phyloP scores from a whole-genome alignment of 2,113 vertebrate genomes.

The Numenius arquata region DNA sequence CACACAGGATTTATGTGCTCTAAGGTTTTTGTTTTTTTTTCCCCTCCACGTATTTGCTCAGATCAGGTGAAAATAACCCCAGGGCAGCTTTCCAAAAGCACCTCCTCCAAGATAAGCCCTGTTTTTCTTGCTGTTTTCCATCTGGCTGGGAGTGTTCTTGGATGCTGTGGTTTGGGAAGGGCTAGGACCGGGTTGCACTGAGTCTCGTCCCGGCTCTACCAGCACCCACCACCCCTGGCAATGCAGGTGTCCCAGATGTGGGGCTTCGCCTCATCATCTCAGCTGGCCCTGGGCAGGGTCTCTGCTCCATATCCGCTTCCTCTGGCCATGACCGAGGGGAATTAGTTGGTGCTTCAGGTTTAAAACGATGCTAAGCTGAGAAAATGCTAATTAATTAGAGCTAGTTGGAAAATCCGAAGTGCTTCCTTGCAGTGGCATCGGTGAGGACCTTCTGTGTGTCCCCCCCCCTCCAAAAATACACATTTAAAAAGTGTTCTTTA shows the following conservation, averaged over 20 bases:
- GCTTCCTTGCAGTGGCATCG: neutral
- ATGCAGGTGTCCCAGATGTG: rapidly evolving
- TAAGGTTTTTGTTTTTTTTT: neutral
- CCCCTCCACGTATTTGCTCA: rapidly evolving
- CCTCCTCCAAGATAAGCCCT: neutral
- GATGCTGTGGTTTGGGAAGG: neutral
- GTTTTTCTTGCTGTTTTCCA: neutral
- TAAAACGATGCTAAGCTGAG: neutral
- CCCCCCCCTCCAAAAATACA: neutral
- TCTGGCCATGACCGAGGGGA: neutral
- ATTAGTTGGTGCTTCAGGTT: neutral
- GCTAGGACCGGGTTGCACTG: neutral
- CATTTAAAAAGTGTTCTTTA: neutral
- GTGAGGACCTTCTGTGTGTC: neutral
- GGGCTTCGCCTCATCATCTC: neutral
- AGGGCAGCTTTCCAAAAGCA: neutral
- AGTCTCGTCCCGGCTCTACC: neutral
- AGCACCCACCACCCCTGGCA: neutral
- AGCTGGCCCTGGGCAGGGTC: neutral
- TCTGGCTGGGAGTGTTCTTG: neutral
- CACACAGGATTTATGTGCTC: rapidly evolving
- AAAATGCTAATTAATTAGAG: neutral
- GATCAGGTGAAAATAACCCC: neutral
- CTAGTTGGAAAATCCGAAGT: neutral
- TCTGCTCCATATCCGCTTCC: neutral